A percentile compares a stretch with the other conserved stretches of the same genome.
phyloP scores from a whole-genome alignment of 2,113 vertebrate genomes.

The Propithecus coquereli region DNA sequence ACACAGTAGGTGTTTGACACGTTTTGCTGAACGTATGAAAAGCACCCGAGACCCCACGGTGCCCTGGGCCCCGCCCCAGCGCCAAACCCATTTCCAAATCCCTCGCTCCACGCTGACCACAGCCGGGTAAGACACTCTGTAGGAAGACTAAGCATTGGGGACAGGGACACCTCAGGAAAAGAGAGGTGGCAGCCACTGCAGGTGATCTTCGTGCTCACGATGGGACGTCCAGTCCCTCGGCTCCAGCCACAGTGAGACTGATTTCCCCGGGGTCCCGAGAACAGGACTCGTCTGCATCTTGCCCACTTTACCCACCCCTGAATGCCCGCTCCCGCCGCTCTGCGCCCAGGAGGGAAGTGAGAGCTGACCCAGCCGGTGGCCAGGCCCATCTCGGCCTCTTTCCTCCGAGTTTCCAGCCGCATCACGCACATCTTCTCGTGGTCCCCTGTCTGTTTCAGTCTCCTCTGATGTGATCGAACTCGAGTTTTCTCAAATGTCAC shows the following conservation, averaged over 20 bases:
- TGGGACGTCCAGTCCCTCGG: neutral
- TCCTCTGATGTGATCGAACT: neutral
- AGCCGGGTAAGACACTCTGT: fast-evolving
- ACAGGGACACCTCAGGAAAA: neutral
- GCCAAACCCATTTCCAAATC: too few species aligned
- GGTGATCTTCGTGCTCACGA: fast-evolving
- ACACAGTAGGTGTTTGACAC: neutral
- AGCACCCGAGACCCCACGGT: neutral
- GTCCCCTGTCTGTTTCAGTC: neutral
- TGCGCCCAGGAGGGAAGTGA: slow-evolving; percentile 52
- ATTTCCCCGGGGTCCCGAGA: slow-evolving; percentile 55
- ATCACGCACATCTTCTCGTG: fast-evolving
- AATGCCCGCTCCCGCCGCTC: fast-evolving
- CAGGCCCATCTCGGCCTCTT: neutral
- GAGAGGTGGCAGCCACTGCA: neutral
- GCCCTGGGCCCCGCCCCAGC: neutral
- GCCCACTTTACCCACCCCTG: slow-evolving; percentile 30
- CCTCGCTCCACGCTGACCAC: neutral
- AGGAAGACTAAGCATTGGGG: neutral
- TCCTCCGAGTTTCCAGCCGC: fast-evolving
- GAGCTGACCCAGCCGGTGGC: neutral
- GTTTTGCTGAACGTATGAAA: neutral
- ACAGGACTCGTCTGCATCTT: slow-evolving; percentile 65
- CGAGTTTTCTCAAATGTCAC: neutral
- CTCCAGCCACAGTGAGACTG: slow-evolving; percentile 56